phyloP scores from a whole-genome alignment of 2,113 vertebrate genomes.

The Chauna torquata region DNA sequence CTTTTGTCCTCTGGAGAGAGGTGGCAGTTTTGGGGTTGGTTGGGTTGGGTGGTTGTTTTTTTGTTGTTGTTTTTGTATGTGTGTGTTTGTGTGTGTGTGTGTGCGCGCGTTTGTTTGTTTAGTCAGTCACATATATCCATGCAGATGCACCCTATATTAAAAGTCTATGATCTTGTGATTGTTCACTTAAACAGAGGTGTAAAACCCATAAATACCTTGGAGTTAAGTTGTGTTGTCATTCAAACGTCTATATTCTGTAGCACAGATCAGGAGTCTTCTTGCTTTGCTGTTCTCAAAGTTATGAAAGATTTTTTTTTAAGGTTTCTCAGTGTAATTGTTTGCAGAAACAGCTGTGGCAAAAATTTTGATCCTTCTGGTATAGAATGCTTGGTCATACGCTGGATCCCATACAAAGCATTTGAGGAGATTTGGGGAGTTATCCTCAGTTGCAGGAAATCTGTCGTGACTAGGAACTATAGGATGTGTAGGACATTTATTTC shows the following conservation, averaged over 20 bases:
- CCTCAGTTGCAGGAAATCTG: neutral
- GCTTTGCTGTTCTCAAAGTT: neutral
- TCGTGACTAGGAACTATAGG: neutral
- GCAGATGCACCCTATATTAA: neutral
- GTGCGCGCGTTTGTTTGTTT: neutral
- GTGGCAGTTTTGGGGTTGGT: neutral
- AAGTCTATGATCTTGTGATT: neutral
- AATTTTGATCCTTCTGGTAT: neutral
- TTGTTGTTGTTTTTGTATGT: neutral
- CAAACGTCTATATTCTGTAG: fast-evolving
- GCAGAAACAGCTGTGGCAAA: neutral
- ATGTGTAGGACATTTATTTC: neutral
- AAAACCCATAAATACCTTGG: neutral
- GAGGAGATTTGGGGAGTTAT: neutral
- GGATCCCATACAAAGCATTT: neutral
- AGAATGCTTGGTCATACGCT: neutral
- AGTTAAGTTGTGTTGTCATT: neutral
- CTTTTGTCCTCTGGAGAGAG: neutral
- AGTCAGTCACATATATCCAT: neutral
- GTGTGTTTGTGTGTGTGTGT: too few relatives aligned
- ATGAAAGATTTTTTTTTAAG: neutral
- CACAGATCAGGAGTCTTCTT: neutral
- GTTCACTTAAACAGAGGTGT: neutral
- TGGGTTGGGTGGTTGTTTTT: neutral
- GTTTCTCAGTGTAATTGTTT: neutral